Percentiles rank a stretch among this genome's conserved stretches.
These are phyloP conservation scores for Shinisaurus crocodilurus DNA, from an alignment of 2,113 vertebrate genomes.

Conservation along the genomic window DNA sequence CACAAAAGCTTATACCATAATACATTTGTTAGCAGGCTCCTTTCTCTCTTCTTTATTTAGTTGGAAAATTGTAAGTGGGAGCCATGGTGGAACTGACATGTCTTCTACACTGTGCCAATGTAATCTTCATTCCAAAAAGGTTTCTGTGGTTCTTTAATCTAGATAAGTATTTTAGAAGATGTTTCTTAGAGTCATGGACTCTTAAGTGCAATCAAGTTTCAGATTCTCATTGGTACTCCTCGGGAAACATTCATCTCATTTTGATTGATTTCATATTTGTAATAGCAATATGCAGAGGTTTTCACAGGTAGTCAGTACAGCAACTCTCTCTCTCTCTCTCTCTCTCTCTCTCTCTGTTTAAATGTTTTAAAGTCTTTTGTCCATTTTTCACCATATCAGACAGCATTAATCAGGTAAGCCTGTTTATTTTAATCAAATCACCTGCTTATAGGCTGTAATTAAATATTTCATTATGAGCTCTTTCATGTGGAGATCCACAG, in stretches of 20 bases:
- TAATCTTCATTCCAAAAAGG: background rate
- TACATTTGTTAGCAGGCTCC: too few species aligned
- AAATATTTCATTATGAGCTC: conserved; percentile 31
- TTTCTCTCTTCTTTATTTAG: background rate
- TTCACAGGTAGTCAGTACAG: background rate
- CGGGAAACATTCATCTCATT: background rate
- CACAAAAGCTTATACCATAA: background rate
- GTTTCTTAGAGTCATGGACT: background rate
- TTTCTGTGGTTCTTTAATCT: background rate
- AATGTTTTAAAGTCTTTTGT: conserved; percentile 7
- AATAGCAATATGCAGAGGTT: background rate
- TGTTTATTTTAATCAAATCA: conserved; percentile 42
- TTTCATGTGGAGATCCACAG: background rate
- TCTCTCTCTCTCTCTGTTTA: background rate
- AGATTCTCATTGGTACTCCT: background rate
- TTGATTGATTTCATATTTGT: background rate
- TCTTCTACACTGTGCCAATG: background rate
- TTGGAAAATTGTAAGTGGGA: background rate
- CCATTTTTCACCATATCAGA: background rate
- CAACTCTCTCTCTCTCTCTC: background rate
- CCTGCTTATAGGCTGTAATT: conserved; percentile 22
- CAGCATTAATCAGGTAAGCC: background rate
- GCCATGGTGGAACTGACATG: background rate
- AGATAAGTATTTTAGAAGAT: background rate
- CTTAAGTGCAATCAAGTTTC: background rate